Conservation (phyloP, 2,888 invertebrate species). For the Branchellion lobata region DNA sequence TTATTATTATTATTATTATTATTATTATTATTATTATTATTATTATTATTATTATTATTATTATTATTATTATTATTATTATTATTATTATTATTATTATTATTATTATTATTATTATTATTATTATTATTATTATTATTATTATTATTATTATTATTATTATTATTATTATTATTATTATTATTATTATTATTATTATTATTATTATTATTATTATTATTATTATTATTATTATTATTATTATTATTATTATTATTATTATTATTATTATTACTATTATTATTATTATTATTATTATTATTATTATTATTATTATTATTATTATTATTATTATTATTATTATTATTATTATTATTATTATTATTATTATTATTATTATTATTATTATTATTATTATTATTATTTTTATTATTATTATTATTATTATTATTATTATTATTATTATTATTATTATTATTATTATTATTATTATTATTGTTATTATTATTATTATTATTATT, state of each 20-base stretch:
- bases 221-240: slow-evolving; percentile 21
- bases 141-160: slow-evolving; percentile 33
- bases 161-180: slow-evolving; percentile 10
- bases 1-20: no score
- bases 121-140: not conserved
- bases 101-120: not conserved
- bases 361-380: slow-evolving; percentile 15
- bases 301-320: no score
- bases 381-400: slow-evolving; percentile 33
- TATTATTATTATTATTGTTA: slow-evolving; percentile 34
- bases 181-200: slow-evolving; percentile 28
- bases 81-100: no score
- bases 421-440: slow-evolving; percentile 36
- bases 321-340: no score
- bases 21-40: no score
- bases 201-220: slow-evolving; percentile 4
- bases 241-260: slow-evolving; percentile 1
- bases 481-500: slow-evolving; percentile 1
- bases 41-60: no score
- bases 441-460: slow-evolving; percentile 25
- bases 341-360: no score
- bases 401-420: slow-evolving; percentile 34
- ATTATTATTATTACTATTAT: not conserved
- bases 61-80: no score
- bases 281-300: no score